Evolutionary conservation across 2,888 invertebrate species (phyloP).

Genomic region (Cephonodes hylas): DNA sequence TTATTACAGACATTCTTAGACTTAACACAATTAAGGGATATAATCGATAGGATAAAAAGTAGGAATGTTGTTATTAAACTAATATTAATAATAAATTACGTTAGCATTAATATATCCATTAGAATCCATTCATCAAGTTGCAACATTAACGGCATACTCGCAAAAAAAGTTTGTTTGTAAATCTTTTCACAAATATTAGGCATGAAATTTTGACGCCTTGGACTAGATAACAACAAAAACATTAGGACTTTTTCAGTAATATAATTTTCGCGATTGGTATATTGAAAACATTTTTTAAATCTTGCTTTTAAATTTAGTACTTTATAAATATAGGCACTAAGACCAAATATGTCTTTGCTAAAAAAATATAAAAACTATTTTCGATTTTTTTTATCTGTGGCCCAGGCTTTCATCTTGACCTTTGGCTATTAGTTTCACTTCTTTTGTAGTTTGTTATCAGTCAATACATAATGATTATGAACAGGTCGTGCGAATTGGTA

Average conservation of each 20-base stretch:
- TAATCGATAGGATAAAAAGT: neutral
- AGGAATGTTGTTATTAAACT: neutral
- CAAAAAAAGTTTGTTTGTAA: neutral
- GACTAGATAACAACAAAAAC: slow-evolving; percentile 17
- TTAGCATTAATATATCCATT: neutral
- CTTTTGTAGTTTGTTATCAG: neutral
- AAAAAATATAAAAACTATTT: neutral
- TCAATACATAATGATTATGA: neutral
- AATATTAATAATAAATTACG: neutral
- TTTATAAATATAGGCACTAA: neutral
- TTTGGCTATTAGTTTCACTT: slow-evolving; percentile 6
- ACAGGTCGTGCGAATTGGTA: neutral
- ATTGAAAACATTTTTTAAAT: neutral
- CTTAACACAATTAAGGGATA: neutral
- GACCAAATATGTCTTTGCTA: neutral
- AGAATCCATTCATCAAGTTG: neutral
- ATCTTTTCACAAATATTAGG: slow-evolving; percentile 10
- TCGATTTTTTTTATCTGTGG: neutral
- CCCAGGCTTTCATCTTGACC: slow-evolving; percentile 2
- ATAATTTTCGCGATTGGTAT: neutral
- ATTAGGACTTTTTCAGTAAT: neutral
- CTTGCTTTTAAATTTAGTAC: neutral
- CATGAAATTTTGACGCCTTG: slow-evolving; percentile 21
- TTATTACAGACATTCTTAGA: neutral
- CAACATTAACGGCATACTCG: neutral